Evolutionary conservation across 2,113 vertebrate genomes (phyloP).

Genomic region (Physeter macrocephalus): DNA sequence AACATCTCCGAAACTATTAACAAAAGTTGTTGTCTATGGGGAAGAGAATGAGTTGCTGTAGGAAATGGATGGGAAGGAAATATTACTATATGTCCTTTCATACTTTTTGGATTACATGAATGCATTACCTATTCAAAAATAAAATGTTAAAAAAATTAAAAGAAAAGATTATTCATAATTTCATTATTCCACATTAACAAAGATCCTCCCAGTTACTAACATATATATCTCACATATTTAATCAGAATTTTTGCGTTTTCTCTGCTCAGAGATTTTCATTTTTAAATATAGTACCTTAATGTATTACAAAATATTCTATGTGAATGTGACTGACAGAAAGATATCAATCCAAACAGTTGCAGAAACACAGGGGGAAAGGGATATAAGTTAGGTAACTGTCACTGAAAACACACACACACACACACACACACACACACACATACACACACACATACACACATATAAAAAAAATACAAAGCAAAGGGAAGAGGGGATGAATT

Average conservation of each 20-base stretch:
- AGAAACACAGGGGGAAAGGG: not conserved
- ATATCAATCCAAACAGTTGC: not conserved
- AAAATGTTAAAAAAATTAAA: not conserved
- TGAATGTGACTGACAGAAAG: not conserved
- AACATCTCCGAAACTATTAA: not conserved
- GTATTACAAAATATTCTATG: not conserved
- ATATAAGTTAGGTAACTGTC: not conserved
- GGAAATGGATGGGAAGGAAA: not conserved
- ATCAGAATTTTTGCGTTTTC: not conserved
- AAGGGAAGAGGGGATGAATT: not conserved
- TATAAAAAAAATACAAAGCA: not conserved
- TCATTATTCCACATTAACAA: not conserved
- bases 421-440: not conserved
- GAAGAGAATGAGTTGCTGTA: not conserved
- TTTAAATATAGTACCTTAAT: not conserved
- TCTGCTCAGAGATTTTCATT: conserved; percentile 14
- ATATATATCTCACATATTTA: not conserved
- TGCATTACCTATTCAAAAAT: not conserved
- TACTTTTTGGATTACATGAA: not conserved
- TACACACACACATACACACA: not conserved
- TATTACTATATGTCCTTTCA: not conserved
- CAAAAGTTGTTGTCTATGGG: not conserved
- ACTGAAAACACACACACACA: not conserved
- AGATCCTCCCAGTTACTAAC: not conserved
- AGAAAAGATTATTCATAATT: not conserved